Conservation (phyloP, 2,797 vertebrate species). For the Muraenolepis orangiensis region DNA sequence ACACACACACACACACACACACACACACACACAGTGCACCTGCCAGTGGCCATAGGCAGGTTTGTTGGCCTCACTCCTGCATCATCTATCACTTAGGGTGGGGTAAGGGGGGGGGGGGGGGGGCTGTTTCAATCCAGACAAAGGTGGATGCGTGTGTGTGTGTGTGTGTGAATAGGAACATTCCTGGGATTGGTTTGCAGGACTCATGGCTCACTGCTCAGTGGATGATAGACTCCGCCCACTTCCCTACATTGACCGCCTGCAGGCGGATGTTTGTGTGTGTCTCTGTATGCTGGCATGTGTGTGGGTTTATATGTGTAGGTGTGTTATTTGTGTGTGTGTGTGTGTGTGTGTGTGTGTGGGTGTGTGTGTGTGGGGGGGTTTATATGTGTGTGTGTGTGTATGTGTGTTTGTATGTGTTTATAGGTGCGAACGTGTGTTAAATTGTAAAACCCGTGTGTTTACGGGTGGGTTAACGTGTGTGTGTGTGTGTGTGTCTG, state of each 20-base stretch:
- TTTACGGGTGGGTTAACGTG: too few relatives aligned
- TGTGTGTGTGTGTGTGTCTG: too few relatives aligned
- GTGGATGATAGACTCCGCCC: not conserved
- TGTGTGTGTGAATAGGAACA: not conserved
- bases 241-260: not conserved
- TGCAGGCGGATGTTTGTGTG: slow-evolving; percentile 7
- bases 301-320: not conserved
- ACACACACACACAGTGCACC: not conserved
- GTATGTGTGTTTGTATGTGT: too few relatives aligned
- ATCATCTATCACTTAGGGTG: slow-evolving; percentile 3
- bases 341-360: not conserved
- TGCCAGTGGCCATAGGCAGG: not conserved
- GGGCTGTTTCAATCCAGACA: not conserved
- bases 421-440: too few relatives aligned
- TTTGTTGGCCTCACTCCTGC: not conserved
- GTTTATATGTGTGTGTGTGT: not conserved
- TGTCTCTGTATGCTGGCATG: slow-evolving; percentile 14
- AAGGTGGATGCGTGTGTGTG: not conserved
- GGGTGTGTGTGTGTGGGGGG: not conserved
- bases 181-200: not conserved
- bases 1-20: not conserved
- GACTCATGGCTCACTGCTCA: not conserved
- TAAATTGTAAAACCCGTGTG: too few relatives aligned
- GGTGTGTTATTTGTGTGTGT: not conserved
- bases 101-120: slow-evolving; percentile 19